Evolutionary conservation across 2,797 vertebrate species (phyloP).

Genomic region (Mormyrops attenuatus): DNA sequence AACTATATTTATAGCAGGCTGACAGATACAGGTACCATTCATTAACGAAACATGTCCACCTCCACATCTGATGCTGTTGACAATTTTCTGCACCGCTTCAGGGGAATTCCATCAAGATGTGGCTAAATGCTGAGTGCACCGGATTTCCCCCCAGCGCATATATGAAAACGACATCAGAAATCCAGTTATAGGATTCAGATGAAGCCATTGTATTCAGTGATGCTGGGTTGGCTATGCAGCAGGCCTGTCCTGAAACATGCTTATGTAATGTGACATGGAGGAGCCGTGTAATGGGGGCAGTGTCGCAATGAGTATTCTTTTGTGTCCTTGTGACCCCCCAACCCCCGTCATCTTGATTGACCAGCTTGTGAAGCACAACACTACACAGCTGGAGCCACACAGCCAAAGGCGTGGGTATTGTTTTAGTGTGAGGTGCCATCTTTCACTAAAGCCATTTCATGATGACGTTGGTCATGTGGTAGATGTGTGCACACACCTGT

Average conservation of each 20-base stretch:
- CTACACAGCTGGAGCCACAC: not conserved
- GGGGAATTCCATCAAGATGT: not conserved
- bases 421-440: not conserved
- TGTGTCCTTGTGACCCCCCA: not conserved
- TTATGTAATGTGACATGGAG: not conserved
- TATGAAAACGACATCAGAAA: not conserved
- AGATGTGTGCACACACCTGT: not conserved
- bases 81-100: not conserved
- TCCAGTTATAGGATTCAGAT: not conserved
- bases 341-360: not conserved
- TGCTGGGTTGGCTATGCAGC: not conserved
- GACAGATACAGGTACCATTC: not conserved
- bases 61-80: not conserved
- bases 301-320: not conserved
- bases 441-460: not conserved
- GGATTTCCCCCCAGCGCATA: not conserved
- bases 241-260: not conserved
- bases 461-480: not conserved
- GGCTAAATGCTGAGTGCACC: not conserved
- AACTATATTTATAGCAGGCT: constrained; percentile 1
- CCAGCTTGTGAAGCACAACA: not conserved
- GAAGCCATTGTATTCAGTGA: not conserved
- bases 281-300: not conserved
- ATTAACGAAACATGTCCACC: not conserved
- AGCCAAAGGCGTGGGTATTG: too few species aligned